A percentile compares a stretch with the other conserved stretches of the same genome.
These are phyloP conservation scores for Neelides folsomi DNA, from an alignment of 2,888 invertebrate genomes.

Conservation along the genomic window DNA sequence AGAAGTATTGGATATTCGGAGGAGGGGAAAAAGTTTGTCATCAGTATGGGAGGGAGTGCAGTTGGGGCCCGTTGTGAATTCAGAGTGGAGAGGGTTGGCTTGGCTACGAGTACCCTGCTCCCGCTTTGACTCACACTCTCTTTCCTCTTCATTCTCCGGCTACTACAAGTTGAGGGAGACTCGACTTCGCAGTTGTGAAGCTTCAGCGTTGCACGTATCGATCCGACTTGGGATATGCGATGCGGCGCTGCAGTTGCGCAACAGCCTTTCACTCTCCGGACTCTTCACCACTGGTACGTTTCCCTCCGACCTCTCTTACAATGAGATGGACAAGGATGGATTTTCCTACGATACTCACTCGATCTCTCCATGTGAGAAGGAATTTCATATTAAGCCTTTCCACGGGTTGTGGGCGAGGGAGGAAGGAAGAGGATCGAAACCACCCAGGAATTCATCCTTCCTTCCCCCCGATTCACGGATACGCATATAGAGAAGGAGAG, in stretches of 20 bases:
- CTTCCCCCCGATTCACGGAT: too few species aligned
- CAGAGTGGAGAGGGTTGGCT: background rate
- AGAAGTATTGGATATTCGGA: background rate
- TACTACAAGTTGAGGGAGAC: background rate
- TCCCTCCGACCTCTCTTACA: too few species aligned
- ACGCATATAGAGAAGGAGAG: background rate
- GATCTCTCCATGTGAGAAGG: background rate
- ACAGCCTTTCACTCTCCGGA: constrained; percentile 10
- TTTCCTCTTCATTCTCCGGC: background rate
- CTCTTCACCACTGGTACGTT: background rate
- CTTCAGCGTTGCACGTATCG: constrained; percentile 28
- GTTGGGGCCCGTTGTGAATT: background rate
- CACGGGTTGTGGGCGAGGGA: background rate
- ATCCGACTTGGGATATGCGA: constrained; percentile 23
- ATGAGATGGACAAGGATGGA: constrained; percentile 1
- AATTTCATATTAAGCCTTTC: background rate
- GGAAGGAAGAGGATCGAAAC: background rate
- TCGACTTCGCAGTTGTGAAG: constrained; percentile 2
- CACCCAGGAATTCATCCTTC: too few species aligned
- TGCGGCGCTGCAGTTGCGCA: constrained; percentile 28
- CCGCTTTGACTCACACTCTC: background rate
- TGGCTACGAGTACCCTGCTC: background rate
- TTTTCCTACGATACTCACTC: too few species aligned
- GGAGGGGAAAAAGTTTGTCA: background rate
- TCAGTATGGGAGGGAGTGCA: background rate